A percentile compares a stretch with the other conserved stretches of the same genome.
Conservation (phyloP, 2,888 invertebrate species). For the Perdita meconis region DNA sequence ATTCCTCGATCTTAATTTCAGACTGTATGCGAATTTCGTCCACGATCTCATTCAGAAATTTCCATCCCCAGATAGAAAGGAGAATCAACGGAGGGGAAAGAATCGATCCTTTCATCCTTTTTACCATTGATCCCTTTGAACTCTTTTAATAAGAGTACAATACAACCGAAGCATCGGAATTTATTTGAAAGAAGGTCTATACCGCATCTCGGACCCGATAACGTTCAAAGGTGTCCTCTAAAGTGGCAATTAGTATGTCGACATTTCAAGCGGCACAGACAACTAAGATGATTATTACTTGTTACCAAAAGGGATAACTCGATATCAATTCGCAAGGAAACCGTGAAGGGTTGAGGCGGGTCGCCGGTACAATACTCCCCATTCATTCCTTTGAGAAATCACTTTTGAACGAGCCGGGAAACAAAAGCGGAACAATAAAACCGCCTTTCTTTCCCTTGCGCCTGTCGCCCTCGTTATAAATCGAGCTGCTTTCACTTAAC, state of each 20-base stretch:
- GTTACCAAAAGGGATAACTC: conserved; percentile 49
- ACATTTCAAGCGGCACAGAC: conserved; percentile 50
- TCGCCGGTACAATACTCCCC: conserved; percentile 41
- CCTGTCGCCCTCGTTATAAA: conserved; percentile 36
- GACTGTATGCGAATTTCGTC: not conserved
- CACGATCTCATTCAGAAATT: not conserved
- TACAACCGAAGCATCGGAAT: conserved; percentile 28
- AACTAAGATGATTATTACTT: conserved; percentile 56
- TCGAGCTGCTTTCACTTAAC: conserved; percentile 33
- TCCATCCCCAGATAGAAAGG: not conserved
- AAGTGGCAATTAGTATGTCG: conserved; percentile 65
- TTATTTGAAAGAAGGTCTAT: conserved; percentile 28
- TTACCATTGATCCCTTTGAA: conserved; percentile 16
- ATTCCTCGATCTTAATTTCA: not conserved
- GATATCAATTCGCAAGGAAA: conserved; percentile 43
- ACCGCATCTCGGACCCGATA: conserved; percentile 9
- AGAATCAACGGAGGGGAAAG: not conserved
- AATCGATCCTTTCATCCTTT: not conserved
- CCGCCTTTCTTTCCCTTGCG: conserved; percentile 9
- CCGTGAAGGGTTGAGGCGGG: not conserved
- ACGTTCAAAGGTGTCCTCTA: conserved; percentile 35
- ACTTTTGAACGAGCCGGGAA: conserved; percentile 43
- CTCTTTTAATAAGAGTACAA: conserved; percentile 39
- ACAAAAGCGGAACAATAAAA: conserved; percentile 49
- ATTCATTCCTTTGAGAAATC: conserved; percentile 56